phyloP scores from a whole-genome alignment of 2,797 vertebrate species.

The Pelochelys cantorii region DNA sequence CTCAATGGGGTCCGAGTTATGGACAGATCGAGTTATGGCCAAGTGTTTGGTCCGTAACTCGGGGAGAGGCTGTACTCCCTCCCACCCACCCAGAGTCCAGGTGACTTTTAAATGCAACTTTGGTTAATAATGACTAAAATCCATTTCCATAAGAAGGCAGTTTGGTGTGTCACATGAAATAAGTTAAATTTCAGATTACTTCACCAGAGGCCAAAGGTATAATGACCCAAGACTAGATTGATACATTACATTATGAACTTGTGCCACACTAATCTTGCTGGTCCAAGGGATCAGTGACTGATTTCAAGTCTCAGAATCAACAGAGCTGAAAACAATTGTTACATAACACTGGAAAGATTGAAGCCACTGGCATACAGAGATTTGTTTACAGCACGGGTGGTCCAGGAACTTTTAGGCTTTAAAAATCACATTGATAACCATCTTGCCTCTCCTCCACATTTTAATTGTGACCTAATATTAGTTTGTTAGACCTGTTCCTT shows the following conservation, averaged over 20 bases:
- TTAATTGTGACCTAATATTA: too few relatives aligned
- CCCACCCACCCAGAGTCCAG: too few relatives aligned
- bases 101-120: not conserved
- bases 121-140: not conserved
- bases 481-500: too few relatives aligned
- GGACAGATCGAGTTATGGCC: too few relatives aligned
- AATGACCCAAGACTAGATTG: accelerated
- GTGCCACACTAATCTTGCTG: not conserved
- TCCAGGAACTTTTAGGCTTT: not conserved
- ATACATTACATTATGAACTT: not conserved
- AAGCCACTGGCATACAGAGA: not conserved
- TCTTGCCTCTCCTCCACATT: too few relatives aligned
- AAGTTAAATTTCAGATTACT: not conserved
- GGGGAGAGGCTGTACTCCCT: too few relatives aligned
- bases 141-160: not conserved
- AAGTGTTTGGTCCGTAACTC: too few relatives aligned
- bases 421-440: too few relatives aligned
- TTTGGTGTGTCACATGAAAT: not conserved
- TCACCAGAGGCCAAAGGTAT: not conserved
- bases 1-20: too few relatives aligned
- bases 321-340: too few relatives aligned
- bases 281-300: too few relatives aligned
- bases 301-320: too few relatives aligned
- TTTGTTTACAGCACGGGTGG: not conserved
- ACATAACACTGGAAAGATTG: not conserved